Conservation (phyloP, 2,888 invertebrate genomes). For the Noctua janthina region DNA sequence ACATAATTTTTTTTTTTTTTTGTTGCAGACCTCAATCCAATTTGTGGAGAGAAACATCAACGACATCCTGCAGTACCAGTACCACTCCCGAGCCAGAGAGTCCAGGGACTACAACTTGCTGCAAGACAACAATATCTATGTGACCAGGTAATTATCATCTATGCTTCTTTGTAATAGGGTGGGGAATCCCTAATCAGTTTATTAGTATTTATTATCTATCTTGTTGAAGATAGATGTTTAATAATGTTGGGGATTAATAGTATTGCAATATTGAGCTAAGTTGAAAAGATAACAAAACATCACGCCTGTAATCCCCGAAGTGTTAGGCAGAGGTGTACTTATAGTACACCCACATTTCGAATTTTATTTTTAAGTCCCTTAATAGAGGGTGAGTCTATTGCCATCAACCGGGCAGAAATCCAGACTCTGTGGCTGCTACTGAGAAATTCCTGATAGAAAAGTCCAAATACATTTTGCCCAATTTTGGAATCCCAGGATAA, state of each 20-base stretch:
- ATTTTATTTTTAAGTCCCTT: not conserved
- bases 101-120: constrained; percentile 95
- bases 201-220: constrained; percentile 9
- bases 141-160: constrained; percentile 90
- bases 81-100: constrained; percentile 94
- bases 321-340: not conserved
- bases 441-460: too few species aligned
- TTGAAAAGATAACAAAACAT: constrained; percentile 18
- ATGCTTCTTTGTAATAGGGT: not conserved
- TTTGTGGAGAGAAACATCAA: constrained; percentile 96
- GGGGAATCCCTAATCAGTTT: not conserved
- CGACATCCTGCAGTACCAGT: constrained; percentile 95
- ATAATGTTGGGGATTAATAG: not conserved
- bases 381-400: not conserved
- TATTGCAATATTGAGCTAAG: constrained; percentile 5
- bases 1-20: constrained; percentile 8
- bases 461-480: too few species aligned
- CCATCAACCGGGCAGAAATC: not conserved
- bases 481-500: too few species aligned
- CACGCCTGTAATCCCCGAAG: not conserved
- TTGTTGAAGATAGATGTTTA: not conserved
- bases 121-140: constrained; percentile 95
- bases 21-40: constrained; percentile 92
- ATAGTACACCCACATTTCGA: not conserved
- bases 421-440: not conserved